A percentile compares a stretch with the other conserved stretches of the same genome.
phyloP scores from a whole-genome alignment of 2,113 vertebrate species.

The Lepisosteus oculatus region DNA sequence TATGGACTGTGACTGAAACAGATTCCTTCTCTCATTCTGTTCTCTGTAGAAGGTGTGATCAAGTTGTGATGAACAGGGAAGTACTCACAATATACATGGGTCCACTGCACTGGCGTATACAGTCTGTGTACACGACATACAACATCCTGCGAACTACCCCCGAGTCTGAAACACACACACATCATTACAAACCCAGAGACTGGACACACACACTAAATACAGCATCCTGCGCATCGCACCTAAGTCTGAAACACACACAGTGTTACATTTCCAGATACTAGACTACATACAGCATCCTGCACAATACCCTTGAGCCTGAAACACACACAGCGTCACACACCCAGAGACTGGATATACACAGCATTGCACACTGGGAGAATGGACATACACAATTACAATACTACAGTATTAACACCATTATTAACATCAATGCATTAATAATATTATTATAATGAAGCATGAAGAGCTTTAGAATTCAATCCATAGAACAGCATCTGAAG shows the following conservation, averaged over 20 bases:
- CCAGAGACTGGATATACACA: neutral
- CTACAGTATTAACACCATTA: too few relatives aligned
- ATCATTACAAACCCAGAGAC: neutral
- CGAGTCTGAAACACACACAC: conserved; percentile 66
- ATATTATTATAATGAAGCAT: too few relatives aligned
- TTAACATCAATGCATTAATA: too few relatives aligned
- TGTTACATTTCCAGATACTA: neutral
- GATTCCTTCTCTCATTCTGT: too few relatives aligned
- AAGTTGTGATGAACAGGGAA: too few relatives aligned
- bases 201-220: neutral
- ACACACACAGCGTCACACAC: neutral
- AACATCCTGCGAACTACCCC: conserved; percentile 82
- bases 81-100: conserved; percentile 93
- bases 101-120: conserved; percentile 88
- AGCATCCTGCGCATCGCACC: too few relatives aligned
- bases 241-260: neutral
- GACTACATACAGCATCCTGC: too few relatives aligned
- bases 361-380: neutral
- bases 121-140: conserved; percentile 88
- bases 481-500: too few relatives aligned
- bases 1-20: too few relatives aligned
- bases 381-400: too few relatives aligned
- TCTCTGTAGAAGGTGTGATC: too few relatives aligned
- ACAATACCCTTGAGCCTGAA: neutral
- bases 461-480: too few relatives aligned